Evolutionary conservation across 2,888 invertebrate genomes (phyloP).

Genomic region (Adelphocoris suturalis): DNA sequence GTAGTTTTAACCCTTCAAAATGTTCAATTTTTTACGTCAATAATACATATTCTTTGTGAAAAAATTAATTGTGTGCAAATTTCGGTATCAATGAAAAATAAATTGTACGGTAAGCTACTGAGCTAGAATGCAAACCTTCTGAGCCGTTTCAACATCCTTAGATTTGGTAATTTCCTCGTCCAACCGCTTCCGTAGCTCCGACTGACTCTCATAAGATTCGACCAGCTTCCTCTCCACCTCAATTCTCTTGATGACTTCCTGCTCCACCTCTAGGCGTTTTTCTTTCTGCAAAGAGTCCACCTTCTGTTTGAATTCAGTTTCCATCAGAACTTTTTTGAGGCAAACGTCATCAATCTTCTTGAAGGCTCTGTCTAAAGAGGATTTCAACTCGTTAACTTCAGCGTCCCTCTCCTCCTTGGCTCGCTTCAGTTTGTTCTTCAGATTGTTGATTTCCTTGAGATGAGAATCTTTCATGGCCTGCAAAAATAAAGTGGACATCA

Average conservation of each 20-base stretch:
- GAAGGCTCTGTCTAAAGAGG: slow-evolving; percentile 64
- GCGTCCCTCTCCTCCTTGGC: slow-evolving; percentile 81
- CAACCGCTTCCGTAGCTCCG: slow-evolving; percentile 68
- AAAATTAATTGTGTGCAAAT: background rate
- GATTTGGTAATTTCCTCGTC: slow-evolving; percentile 70
- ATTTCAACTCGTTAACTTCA: slow-evolving; percentile 78
- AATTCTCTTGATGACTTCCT: slow-evolving; percentile 71
- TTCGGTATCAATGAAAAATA: background rate
- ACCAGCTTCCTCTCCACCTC: slow-evolving; percentile 74
- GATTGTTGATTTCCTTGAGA: slow-evolving; percentile 63
- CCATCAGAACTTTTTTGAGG: slow-evolving; percentile 60
- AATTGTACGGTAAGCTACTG: background rate
- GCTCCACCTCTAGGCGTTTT: slow-evolving; percentile 71
- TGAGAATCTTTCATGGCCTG: slow-evolving; percentile 61
- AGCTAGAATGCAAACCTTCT: slow-evolving; percentile 69
- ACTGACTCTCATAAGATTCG: slow-evolving; percentile 69
- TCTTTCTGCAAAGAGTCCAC: slow-evolving; percentile 73
- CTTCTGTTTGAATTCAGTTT: slow-evolving; percentile 73
- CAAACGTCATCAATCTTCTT: slow-evolving; percentile 71
- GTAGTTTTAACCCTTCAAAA: too few species aligned
- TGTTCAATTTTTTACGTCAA: too few species aligned
- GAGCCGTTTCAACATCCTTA: slow-evolving; percentile 69
- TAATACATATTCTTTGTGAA: background rate
- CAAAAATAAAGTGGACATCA: background rate
- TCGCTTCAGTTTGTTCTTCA: slow-evolving; percentile 73